Evolutionary conservation across 2,888 invertebrate genomes (phyloP), one percentile per base, ranked within the genome.

Genomic region (Nasonovia ribisnigri): DNA sequence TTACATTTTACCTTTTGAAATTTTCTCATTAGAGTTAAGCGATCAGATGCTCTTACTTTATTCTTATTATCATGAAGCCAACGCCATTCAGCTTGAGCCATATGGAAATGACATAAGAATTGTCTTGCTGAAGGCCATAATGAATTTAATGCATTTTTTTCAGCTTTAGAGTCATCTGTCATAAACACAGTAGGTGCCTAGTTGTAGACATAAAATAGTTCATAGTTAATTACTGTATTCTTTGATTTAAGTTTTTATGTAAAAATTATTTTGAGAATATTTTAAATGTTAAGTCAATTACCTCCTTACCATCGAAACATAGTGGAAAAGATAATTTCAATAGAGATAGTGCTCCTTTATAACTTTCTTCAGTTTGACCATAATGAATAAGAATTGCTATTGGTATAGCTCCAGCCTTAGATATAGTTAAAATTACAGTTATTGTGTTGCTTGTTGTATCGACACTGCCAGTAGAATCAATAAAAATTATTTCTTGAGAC

Each of bases 31-130:
- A 51, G 54, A n/a, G 42, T 11, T 51, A 48, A 54, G 26, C 88
- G 54, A 88, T 88, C 88, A 26, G 24, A 48, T 51, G 16, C 29
- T 88, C 48, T 88, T 29, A 48, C 48, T 48, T 48, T 54, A 88
- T 88, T 88, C 51, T 88, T 88, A 51, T 46, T 88, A 51, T 88
- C 51, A 24, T 54, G 88, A 51, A 88, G 51, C 88, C 54, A 88
- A 20, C 88, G 26, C 88, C 88, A 88, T 88, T 54, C 36, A 36
- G 88, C 88, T 54, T 54, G 88, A 29, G 88, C 88, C 88, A 51
- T 88, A 51, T 88, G 88, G 48, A 88, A 88, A 88, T 88, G 54
- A 51, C 16, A 54, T 60, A 57, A 57, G 57, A 26, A 57, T 57
- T 57, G 57, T 57, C 57, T 57, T 57, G 26, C 57, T 57, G 88